These are phyloP conservation scores for Calameuta filiformis DNA, from an alignment of 2,888 invertebrate genomes.

Conservation along the genomic window DNA sequence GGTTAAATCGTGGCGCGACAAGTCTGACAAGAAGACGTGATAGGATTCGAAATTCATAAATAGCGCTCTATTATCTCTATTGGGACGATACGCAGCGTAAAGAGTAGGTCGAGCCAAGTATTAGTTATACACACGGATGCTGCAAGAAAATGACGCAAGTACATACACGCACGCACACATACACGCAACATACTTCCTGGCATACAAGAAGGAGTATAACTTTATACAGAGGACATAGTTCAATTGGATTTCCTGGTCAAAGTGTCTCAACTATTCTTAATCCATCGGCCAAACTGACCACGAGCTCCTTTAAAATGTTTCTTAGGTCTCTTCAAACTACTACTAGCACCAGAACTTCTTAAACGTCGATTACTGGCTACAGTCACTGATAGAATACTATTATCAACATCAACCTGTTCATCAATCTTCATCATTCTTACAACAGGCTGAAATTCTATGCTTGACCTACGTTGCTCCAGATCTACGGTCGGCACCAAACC, in stretches of 20 bases:
- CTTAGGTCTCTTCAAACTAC: conserved; percentile 46
- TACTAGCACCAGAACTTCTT: conserved; percentile 59
- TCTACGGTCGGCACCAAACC: conserved; percentile 44
- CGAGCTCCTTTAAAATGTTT: conserved; percentile 52
- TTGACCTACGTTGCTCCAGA: conserved; percentile 57
- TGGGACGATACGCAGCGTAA: background rate
- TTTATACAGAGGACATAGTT: background rate
- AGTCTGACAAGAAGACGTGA: background rate
- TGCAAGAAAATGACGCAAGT: background rate
- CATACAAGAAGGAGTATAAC: background rate
- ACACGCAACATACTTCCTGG: background rate
- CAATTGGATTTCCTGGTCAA: background rate
- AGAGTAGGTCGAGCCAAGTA: background rate
- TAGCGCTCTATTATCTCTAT: background rate
- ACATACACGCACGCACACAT: background rate
- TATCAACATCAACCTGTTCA: conserved; percentile 62
- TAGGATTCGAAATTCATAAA: background rate
- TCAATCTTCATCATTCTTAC: conserved; percentile 77
- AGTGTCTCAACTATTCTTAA: conserved; percentile 58
- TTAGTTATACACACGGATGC: background rate
- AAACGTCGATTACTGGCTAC: conserved; percentile 61
- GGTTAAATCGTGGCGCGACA: background rate
- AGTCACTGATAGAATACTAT: conserved; percentile 57
- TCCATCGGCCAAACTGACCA: conserved; percentile 55
- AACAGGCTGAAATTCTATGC: conserved; percentile 72